phyloP scores from a whole-genome alignment of 1,140 invertebrate genomes.

The Mamestra configurata region DNA sequence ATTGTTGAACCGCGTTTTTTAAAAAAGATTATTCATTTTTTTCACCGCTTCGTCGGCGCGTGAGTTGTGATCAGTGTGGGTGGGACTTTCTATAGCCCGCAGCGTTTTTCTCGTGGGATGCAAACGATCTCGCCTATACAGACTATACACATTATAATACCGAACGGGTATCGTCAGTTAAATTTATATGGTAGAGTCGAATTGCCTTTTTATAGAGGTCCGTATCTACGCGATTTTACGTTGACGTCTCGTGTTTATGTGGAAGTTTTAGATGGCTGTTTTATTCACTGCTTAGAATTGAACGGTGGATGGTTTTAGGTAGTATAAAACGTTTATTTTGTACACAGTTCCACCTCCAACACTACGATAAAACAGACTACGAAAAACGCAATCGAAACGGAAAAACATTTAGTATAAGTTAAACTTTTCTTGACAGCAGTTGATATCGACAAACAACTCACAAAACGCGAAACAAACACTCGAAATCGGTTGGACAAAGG shows the following conservation, averaged over 20 bases:
- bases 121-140: slow-evolving; percentile 44
- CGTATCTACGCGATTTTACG: slow-evolving; percentile 17
- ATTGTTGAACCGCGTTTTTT: slow-evolving; percentile 68
- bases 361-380: background rate
- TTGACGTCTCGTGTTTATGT: background rate
- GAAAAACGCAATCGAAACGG: background rate
- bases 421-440: slow-evolving; percentile 4
- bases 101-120: slow-evolving; percentile 77
- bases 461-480: slow-evolving; percentile 64
- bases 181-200: slow-evolving; percentile 46
- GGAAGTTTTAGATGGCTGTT: background rate
- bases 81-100: slow-evolving; percentile 83
- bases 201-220: slow-evolving; percentile 45
- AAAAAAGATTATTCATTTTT: slow-evolving; percentile 77
- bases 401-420: background rate
- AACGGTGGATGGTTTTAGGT: slow-evolving; percentile 1
- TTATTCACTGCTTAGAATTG: slow-evolving; percentile 6
- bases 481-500: slow-evolving; percentile 62
- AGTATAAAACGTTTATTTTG: background rate
- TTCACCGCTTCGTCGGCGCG: slow-evolving; percentile 61
- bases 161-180: slow-evolving; percentile 46
- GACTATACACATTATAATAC: slow-evolving; percentile 43
- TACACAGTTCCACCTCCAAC: background rate
- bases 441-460: slow-evolving; percentile 21
- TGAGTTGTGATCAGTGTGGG: slow-evolving; percentile 69